phyloP scores from a whole-genome alignment of 2,113 vertebrate genomes.

The Campylomormyrus numenius region DNA sequence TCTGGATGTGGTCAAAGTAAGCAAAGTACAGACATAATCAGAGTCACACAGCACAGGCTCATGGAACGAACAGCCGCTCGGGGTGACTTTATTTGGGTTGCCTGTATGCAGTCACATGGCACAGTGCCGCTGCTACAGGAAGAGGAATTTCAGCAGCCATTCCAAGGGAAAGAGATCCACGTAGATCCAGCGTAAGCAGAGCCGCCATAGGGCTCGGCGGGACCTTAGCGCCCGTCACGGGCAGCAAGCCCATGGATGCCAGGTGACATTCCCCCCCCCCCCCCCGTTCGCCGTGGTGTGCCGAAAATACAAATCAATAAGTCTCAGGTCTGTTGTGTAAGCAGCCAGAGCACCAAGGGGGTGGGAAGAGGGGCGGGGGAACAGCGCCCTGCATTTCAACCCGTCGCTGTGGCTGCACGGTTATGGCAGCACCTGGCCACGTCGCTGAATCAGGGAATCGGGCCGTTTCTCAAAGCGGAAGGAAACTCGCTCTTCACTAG shows the following conservation, averaged over 20 bases:
- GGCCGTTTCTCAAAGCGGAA: not conserved
- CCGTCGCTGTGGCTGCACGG: too few relatives aligned
- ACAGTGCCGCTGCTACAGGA: not conserved
- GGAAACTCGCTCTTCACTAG: not conserved
- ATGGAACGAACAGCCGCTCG: not conserved
- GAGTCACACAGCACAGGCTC: not conserved
- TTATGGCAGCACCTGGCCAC: not conserved
- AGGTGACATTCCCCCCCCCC: not conserved
- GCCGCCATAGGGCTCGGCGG: not conserved
- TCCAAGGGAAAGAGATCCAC: not conserved
- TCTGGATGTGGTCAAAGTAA: not conserved
- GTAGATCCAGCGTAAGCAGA: not conserved
- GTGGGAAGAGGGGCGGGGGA: too few relatives aligned
- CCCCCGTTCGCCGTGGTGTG: too few relatives aligned
- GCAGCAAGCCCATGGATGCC: not conserved
- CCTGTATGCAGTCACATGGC: not conserved
- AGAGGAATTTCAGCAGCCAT: not conserved
- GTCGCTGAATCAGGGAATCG: not conserved
- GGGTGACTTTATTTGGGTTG: not conserved
- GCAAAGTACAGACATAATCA: not conserved
- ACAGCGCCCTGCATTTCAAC: not conserved
- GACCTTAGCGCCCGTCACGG: not conserved
- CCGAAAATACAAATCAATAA: constrained; percentile 18
- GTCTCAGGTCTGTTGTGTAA: not conserved
- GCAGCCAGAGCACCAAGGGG: not conserved